Conservation (phyloP, 2,888 invertebrate species). For the Drosophila paranaensis region DNA sequence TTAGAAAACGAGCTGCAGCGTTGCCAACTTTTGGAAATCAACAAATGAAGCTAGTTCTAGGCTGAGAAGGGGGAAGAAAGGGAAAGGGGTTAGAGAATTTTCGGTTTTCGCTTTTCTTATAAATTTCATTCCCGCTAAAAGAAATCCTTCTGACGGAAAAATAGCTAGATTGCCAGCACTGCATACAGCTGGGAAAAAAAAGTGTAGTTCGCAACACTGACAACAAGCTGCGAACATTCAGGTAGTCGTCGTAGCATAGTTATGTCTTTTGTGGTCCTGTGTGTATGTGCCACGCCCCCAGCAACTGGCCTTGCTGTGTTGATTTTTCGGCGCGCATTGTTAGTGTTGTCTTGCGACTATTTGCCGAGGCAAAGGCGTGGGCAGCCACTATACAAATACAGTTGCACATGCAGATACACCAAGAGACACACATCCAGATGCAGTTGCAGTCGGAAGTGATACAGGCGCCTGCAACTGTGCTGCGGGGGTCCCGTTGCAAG, state of each 20-base stretch:
- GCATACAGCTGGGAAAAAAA: not conserved
- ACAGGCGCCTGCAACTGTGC: not conserved
- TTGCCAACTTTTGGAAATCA: constrained; percentile 1
- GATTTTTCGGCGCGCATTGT: constrained; percentile 31
- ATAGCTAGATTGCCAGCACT: no score
- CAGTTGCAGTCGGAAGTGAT: constrained; percentile 26
- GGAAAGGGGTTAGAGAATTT: not conserved
- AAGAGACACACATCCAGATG: constrained; percentile 1
- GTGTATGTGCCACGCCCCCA: constrained; percentile 31
- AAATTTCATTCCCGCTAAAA: no score
- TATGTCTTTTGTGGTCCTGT: constrained; percentile 34
- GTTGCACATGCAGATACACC: not conserved
- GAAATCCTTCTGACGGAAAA: no score
- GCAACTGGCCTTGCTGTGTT: constrained; percentile 25
- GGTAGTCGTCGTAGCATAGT: constrained; percentile 34
- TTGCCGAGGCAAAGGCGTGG: constrained; percentile 26
- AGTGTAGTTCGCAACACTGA: not conserved
- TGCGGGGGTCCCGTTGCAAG: not conserved
- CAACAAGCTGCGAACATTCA: constrained; percentile 29
- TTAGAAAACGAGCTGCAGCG: constrained; percentile 19
- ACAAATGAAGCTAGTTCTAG: constrained; percentile 2
- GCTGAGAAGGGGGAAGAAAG: not conserved
- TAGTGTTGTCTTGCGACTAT: constrained; percentile 12
- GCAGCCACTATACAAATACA: constrained; percentile 14
- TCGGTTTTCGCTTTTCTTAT: no score